phyloP scores from a whole-genome alignment of 2,113 vertebrate species.

The Neodontobutis hainanensis region DNA sequence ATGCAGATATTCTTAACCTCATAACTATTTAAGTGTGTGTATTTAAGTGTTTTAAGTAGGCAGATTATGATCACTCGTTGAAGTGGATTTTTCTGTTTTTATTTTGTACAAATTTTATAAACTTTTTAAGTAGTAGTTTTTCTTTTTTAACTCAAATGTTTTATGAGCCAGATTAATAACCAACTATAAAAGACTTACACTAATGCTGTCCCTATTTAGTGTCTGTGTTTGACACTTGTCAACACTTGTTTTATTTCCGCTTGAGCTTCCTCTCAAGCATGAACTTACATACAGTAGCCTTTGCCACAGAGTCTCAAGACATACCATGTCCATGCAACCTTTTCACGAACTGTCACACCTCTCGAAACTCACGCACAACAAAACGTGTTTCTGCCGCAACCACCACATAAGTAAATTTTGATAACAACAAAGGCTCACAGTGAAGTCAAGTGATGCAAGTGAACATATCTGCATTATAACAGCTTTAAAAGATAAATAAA shows the following conservation, averaged over 20 bases:
- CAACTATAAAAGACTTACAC: neutral
- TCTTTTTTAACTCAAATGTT: neutral
- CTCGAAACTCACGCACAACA: slow-evolving; percentile 16
- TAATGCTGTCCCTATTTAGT: neutral
- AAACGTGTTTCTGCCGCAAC: slow-evolving; percentile 9
- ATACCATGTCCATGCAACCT: slow-evolving; percentile 28
- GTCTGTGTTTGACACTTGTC: neutral
- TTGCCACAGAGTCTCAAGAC: slow-evolving; percentile 16
- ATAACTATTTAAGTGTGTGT: neutral
- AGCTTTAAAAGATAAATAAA: slow-evolving; percentile 26
- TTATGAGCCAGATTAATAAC: neutral
- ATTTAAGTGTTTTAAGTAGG: neutral
- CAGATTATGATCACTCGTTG: neutral
- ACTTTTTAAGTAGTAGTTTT: too few species aligned
- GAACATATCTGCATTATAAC: slow-evolving; percentile 13
- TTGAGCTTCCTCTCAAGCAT: slow-evolving; percentile 24
- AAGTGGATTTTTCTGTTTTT: too few species aligned
- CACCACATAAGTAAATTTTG: slow-evolving; percentile 5
- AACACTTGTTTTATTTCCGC: slow-evolving; percentile 32
- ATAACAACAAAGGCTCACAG: slow-evolving; percentile 30
- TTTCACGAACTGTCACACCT: slow-evolving; percentile 37
- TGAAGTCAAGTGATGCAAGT: slow-evolving; percentile 28
- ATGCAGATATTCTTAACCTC: neutral
- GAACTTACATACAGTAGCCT: slow-evolving; percentile 10
- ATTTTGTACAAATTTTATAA: too few species aligned